phyloP scores from a whole-genome alignment of 2,888 invertebrate species.

The Oeneis ivallda region DNA sequence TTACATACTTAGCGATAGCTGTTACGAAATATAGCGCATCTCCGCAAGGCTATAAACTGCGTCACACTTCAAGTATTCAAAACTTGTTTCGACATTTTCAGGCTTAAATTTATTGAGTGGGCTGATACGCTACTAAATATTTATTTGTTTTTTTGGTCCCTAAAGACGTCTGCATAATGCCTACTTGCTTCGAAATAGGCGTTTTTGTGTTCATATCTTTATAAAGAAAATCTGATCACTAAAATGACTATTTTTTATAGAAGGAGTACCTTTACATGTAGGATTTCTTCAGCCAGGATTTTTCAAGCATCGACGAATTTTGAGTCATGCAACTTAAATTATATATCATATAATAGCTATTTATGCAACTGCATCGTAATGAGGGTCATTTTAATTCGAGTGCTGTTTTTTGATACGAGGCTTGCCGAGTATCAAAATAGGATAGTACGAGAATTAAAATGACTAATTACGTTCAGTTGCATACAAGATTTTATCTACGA shows the following conservation, averaged over 20 bases:
- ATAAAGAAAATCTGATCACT: background rate
- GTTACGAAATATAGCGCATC: slow-evolving; percentile 70
- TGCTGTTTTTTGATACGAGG: too few species aligned
- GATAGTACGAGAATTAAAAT: too few species aligned
- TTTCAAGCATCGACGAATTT: too few species aligned
- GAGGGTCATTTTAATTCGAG: too few species aligned
- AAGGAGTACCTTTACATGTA: too few species aligned
- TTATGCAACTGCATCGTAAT: too few species aligned
- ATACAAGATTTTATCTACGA: too few species aligned
- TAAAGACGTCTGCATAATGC: slow-evolving; percentile 37
- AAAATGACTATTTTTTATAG: background rate
- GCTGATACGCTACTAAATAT: slow-evolving; percentile 55
- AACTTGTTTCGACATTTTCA: slow-evolving; percentile 64
- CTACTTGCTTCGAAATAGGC: background rate
- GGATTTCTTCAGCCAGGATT: too few species aligned
- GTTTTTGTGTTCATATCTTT: background rate
- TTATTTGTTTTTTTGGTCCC: slow-evolving; percentile 56
- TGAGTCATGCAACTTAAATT: too few species aligned
- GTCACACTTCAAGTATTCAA: slow-evolving; percentile 73
- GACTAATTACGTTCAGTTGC: too few species aligned
- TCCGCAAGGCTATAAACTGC: slow-evolving; percentile 68
- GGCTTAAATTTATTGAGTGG: slow-evolving; percentile 57
- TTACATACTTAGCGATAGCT: slow-evolving; percentile 8
- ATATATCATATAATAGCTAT: too few species aligned
- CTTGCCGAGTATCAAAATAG: too few species aligned